Conservation (phyloP, 2,888 invertebrate genomes). For the Neoscelio sp. region DNA sequence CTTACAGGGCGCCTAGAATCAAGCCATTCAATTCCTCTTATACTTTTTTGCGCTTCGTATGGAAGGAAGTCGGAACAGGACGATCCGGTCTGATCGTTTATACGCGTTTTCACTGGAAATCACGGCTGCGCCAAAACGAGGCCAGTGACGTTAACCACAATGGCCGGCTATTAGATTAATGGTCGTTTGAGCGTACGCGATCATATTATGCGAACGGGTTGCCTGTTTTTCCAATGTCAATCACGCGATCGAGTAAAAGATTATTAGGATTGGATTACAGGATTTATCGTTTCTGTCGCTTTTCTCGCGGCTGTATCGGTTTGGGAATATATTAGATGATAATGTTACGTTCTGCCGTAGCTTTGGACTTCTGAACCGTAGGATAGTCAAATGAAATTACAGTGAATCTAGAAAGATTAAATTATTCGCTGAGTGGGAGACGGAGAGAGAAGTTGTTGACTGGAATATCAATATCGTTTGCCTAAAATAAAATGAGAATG, state of each 20-base stretch:
- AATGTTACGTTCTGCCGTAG: constrained; percentile 2
- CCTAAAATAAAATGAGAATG: too few relatives aligned
- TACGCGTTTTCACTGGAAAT: constrained; percentile 58
- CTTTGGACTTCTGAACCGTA: background rate
- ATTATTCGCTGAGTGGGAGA: too few relatives aligned
- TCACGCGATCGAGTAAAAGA: constrained; percentile 34
- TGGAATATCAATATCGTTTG: too few relatives aligned
- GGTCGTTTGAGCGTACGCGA: constrained; percentile 52
- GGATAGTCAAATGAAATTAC: constrained; percentile 7
- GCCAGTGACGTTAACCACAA: constrained; percentile 53
- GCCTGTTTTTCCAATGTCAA: constrained; percentile 59
- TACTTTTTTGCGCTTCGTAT: constrained; percentile 20
- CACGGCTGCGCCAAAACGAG: constrained; percentile 50
- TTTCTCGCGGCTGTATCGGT: constrained; percentile 23
- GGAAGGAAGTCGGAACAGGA: constrained; percentile 37
- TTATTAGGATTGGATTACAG: constrained; percentile 49
- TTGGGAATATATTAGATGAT: constrained; percentile 32
- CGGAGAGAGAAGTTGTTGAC: too few relatives aligned
- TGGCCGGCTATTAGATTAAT: constrained; percentile 63
- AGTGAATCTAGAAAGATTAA: background rate
- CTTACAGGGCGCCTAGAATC: constrained; percentile 22
- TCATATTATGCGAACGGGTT: constrained; percentile 57
- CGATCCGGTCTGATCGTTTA: constrained; percentile 52
- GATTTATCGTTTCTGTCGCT: constrained; percentile 33
- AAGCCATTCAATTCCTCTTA: constrained; percentile 31